These are phyloP conservation scores for Tragopan temminckii DNA, from an alignment of 2,797 vertebrate genomes.

Conservation along the genomic window DNA sequence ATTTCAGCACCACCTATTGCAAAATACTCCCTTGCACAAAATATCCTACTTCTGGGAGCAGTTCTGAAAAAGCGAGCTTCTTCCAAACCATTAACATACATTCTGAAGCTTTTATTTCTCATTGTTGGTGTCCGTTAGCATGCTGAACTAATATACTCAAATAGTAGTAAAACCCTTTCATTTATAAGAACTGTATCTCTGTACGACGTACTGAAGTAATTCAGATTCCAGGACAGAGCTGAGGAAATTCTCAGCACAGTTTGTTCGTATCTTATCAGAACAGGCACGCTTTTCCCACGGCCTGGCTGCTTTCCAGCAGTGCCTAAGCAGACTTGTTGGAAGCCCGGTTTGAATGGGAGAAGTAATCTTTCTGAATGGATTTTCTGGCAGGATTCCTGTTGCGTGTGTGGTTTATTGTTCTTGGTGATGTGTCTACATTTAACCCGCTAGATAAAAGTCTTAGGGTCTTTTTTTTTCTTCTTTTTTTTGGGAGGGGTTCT, in stretches of 20 bases:
- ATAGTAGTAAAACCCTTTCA: neutral
- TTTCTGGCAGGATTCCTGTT: constrained; percentile 56
- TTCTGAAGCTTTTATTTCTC: neutral
- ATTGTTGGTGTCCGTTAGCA: neutral
- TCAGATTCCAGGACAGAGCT: neutral
- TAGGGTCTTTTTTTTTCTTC: neutral
- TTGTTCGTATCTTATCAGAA: constrained; percentile 63
- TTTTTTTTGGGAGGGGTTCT: neutral
- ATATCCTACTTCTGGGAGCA: neutral
- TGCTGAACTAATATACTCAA: neutral
- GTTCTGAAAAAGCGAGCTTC: neutral
- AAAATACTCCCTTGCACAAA: neutral
- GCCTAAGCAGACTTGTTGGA: constrained; percentile 1
- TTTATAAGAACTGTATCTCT: neutral
- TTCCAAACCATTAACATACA: neutral
- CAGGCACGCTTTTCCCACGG: constrained; percentile 29
- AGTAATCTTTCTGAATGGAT: constrained; percentile 60
- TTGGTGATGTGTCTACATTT: neutral
- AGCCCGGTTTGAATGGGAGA: constrained; percentile 40
- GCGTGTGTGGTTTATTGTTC: constrained; percentile 62
- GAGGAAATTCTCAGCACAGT: constrained; percentile 51
- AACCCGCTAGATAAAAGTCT: neutral
- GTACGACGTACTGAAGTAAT: neutral
- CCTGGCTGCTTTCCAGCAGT: constrained; percentile 4
- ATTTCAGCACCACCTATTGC: constrained; percentile 1